Evolutionary conservation across 2,888 invertebrate genomes (phyloP).

Genomic region (Psylliodes chrysocephalus): DNA sequence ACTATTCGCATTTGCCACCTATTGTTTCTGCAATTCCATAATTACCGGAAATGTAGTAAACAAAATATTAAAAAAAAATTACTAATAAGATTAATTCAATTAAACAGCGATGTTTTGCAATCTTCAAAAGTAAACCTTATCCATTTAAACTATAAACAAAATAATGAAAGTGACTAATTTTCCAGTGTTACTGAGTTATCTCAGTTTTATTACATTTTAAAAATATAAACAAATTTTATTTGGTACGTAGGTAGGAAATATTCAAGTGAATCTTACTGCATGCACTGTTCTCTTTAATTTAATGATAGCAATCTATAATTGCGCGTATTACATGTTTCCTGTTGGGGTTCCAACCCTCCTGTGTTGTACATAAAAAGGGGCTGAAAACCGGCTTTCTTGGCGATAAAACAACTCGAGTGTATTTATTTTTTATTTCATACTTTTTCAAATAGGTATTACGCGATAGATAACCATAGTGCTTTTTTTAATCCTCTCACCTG

Average conservation of each 20-base stretch:
- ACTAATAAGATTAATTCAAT: too few relatives aligned
- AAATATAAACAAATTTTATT: not conserved
- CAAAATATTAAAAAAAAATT: too few relatives aligned
- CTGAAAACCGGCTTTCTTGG: not conserved
- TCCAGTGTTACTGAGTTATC: not conserved
- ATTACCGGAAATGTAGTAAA: too few relatives aligned
- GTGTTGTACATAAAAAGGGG: not conserved
- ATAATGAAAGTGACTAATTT: not conserved
- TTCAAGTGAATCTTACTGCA: not conserved
- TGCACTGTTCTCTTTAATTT: not conserved
- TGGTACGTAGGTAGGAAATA: not conserved
- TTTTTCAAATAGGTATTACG: not conserved
- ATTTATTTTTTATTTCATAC: not conserved
- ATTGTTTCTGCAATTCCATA: too few relatives aligned
- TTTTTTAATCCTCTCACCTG: constrained; percentile 35
- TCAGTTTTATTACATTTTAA: not conserved
- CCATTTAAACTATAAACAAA: not conserved
- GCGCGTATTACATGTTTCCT: constrained; percentile 5
- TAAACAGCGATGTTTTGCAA: too few relatives aligned
- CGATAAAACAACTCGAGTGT: not conserved
- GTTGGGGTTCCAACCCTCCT: constrained; percentile 1
- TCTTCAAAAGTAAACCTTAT: too few relatives aligned
- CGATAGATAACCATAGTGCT: not conserved
- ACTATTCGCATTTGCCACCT: too few relatives aligned
- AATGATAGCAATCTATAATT: not conserved